Base-by-base conservation (phyloP, 2,797 vertebrate genomes). In the Centroberyx gerrardi region DNA sequence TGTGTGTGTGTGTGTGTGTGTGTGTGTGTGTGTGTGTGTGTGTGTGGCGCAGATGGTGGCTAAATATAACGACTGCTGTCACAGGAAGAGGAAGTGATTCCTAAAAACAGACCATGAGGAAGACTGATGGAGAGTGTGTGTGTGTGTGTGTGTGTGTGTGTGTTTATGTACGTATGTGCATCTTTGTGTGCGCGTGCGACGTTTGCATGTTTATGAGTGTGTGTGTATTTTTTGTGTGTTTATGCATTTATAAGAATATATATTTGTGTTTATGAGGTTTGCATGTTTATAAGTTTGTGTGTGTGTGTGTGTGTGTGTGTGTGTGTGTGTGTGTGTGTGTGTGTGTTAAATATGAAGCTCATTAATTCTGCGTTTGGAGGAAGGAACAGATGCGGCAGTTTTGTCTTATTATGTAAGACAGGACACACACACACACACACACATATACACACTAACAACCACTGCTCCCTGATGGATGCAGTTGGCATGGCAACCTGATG, bases 401-500 rank as follows among this genome's bases (percentile, higher is more conserved):
- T 87, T 62, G 79, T 83, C 68, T 88, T 74, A 87, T 89, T 85
- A 87, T 70, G 65, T 63, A 83, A 78, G 56, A 83, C 5, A 66
- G 46, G 65, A 17, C 62, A 64, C 66, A 76, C 33, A 77, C 51
- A 77, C 18, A 67, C 29, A 66, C 56, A 74, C 56, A 15, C 33
- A 58, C 4, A 18, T 12, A 68, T 63, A 62, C 61, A 62, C 54
- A 58, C 74, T 80, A 68, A 65, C 53, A 40, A 44, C 61, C 74
- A 81, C 72, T 73, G 72, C 28, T 85, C 78, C 78, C 84, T 52
- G 40, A 82, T 88, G 78, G 72, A 64, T 82, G 70, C 29, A 38
- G 93, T 94, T 90, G 93, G 77, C 90, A 70, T 93, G 86, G 91
- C 83, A 93, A 94, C 89, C 2, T 72, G 65, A 69, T 80, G 42